Conservation (phyloP, 2,113 vertebrate species). For the Hirundichthys speculiger region DNA sequence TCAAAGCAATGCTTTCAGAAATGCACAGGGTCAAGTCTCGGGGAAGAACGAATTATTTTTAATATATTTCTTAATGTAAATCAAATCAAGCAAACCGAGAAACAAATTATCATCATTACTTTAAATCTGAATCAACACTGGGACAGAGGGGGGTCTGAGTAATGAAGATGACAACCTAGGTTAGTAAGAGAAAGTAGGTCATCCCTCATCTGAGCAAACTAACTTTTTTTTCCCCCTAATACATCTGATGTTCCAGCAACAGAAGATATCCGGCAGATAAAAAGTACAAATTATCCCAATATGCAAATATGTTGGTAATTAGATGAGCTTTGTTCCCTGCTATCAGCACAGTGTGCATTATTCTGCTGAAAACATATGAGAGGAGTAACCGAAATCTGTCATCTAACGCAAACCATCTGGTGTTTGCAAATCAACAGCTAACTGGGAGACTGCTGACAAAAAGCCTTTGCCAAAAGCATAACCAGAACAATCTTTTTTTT, state of each 20-base stretch:
- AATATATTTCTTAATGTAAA: constrained; percentile 1
- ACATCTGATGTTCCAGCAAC: constrained; percentile 9
- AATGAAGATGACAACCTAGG: constrained; percentile 58
- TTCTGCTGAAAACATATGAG: constrained; percentile 3
- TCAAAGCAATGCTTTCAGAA: too few species aligned
- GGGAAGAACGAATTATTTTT: too few species aligned
- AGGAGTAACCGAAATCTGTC: constrained; percentile 29
- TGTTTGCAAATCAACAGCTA: constrained; percentile 39
- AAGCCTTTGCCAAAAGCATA: too few species aligned
- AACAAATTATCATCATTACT: constrained; percentile 25
- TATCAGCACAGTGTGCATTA: constrained; percentile 5
- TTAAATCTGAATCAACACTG: constrained; percentile 25
- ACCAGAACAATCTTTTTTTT: too few species aligned
- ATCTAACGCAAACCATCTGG: constrained; percentile 42
- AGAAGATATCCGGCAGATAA: neutral
- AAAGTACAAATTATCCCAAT: neutral
- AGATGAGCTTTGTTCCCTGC: constrained; percentile 16
- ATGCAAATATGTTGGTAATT: constrained; percentile 10
- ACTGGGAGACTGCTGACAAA: constrained; percentile 13
- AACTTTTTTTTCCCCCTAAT: constrained; percentile 6
- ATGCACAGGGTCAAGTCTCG: neutral
- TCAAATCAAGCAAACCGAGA: constrained; percentile 10
- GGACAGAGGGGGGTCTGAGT: constrained; percentile 21
- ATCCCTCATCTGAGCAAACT: constrained; percentile 23
- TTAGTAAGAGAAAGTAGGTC: constrained; percentile 61